phyloP scores from a whole-genome alignment of 2,113 vertebrate genomes.

The Pygoscelis adeliae region DNA sequence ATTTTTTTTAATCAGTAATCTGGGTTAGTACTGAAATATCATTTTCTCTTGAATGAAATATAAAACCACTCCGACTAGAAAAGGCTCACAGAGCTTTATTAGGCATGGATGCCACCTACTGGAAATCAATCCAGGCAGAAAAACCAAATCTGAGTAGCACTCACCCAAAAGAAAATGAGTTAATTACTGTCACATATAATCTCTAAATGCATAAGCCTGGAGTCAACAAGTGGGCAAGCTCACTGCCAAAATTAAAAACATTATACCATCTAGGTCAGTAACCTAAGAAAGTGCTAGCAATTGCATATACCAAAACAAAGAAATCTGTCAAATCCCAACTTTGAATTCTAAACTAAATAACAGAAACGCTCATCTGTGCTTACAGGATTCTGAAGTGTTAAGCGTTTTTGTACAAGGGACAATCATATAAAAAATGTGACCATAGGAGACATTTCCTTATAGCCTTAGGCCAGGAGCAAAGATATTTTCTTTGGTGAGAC shows the following conservation, averaged over 20 bases:
- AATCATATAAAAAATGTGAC: not conserved
- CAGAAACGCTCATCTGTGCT: not conserved
- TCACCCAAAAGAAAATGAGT: not conserved
- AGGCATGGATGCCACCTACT: slow-evolving; percentile 11
- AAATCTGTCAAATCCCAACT: not conserved
- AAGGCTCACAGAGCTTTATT: not conserved
- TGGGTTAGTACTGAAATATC: not conserved
- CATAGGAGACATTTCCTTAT: not conserved
- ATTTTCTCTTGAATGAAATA: not conserved
- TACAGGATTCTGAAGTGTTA: not conserved
- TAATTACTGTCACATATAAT: not conserved
- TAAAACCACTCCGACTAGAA: not conserved
- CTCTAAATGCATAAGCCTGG: not conserved
- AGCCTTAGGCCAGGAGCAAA: not conserved
- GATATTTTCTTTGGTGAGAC: not conserved
- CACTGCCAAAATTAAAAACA: not conserved
- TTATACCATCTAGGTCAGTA: not conserved
- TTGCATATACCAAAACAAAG: not conserved
- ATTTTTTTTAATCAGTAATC: not conserved
- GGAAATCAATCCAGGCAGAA: not conserved
- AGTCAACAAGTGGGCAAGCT: not conserved
- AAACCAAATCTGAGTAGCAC: not conserved
- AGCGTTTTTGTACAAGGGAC: not conserved
- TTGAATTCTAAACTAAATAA: not conserved
- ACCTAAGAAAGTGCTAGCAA: not conserved